These are phyloP conservation scores for Alviniconcha strummeri DNA, from an alignment of 2,888 invertebrate genomes.

Conservation along the genomic window DNA sequence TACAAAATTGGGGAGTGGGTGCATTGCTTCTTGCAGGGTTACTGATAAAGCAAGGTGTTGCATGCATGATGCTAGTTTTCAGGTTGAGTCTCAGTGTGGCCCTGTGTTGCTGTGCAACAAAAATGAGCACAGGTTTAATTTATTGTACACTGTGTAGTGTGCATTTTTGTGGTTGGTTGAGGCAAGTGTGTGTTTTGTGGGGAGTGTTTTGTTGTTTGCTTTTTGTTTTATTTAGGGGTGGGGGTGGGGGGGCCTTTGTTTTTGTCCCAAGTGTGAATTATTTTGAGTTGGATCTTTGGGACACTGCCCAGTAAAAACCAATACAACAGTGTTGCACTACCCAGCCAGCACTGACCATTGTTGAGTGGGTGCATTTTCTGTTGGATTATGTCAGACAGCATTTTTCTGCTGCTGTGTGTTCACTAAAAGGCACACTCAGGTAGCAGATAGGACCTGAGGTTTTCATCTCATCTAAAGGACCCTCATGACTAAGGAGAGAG, in stretches of 20 bases:
- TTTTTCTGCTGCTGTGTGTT: no score
- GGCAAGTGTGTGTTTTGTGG: slow-evolving; percentile 3
- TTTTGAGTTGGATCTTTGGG: no score
- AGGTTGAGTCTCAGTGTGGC: neutral
- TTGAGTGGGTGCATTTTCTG: no score
- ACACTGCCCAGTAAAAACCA: neutral
- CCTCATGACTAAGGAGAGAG: no score
- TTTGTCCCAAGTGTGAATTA: no score
- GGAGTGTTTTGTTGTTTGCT: neutral
- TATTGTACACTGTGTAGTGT: neutral
- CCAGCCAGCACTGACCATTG: no score
- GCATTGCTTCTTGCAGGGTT: neutral
- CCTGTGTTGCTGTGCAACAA: no score
- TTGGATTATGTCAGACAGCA: no score
- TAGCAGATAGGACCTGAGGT: no score
- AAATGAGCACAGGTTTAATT: neutral
- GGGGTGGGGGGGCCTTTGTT: neutral
- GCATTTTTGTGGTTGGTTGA: neutral
- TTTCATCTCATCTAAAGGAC: no score
- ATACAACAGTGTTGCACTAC: neutral
- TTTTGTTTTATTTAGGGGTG: neutral
- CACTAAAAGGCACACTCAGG: no score
- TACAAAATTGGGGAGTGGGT: neutral
- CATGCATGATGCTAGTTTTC: neutral
- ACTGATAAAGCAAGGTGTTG: neutral